A percentile compares a stretch with the other conserved stretches of the same genome.
phyloP scores from a whole-genome alignment of 2,113 vertebrate genomes.

The Hiodon alosoides region DNA sequence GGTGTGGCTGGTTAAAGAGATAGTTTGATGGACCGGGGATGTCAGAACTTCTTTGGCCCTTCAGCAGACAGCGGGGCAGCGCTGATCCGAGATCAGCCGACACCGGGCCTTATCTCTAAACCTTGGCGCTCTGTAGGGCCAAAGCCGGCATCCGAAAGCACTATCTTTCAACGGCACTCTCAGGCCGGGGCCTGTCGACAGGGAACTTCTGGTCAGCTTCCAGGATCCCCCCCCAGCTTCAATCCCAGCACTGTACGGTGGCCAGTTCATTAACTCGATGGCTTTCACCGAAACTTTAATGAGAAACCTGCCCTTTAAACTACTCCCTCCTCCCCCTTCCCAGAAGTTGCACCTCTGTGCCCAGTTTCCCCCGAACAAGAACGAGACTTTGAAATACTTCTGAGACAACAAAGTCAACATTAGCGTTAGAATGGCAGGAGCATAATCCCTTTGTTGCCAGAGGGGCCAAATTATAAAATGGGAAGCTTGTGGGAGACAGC shows the following conservation, averaged over 20 bases:
- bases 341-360: slow-evolving; percentile 6
- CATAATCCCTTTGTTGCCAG: slow-evolving; percentile 29
- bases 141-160: too few species aligned
- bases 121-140: slow-evolving; percentile 25
- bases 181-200: too few species aligned
- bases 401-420: slow-evolving; percentile 28
- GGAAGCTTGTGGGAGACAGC: slow-evolving; percentile 24
- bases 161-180: too few species aligned
- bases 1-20: slow-evolving; percentile 6
- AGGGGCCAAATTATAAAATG: slow-evolving; percentile 33
- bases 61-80: neutral
- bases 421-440: slow-evolving; percentile 18
- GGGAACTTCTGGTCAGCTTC: too few species aligned
- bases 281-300: slow-evolving; percentile 11
- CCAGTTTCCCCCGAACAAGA: neutral
- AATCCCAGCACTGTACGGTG: neutral
- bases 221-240: too few species aligned
- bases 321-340: neutral
- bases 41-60: neutral
- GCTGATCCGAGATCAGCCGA: neutral
- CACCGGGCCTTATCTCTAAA: slow-evolving; percentile 22
- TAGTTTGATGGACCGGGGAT: too few species aligned
- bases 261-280: slow-evolving; percentile 26
- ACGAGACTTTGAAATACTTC: slow-evolving; percentile 23
- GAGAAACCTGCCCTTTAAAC: slow-evolving; percentile 15